phyloP scores from a whole-genome alignment of 23 tunicate species.

The Ascidia mentula region DNA sequence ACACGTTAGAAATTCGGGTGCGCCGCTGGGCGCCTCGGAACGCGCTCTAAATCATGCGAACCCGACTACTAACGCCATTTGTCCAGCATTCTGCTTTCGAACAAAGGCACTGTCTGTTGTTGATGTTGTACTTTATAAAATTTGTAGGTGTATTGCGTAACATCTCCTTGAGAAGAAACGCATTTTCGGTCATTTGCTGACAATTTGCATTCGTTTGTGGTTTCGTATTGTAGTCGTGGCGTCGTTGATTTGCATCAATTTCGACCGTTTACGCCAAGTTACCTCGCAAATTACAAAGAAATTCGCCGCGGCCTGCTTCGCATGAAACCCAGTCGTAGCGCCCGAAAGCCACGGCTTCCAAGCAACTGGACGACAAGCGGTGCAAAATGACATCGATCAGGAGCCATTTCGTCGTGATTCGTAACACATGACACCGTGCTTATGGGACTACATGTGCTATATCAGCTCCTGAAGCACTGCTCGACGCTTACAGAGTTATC shows the following conservation, averaged over 20 bases:
- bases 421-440: neutral
- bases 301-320: neutral
- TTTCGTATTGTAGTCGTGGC: neutral
- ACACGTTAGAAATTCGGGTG: neutral
- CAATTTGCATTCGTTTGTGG: neutral
- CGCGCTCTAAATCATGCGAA: neutral
- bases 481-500: neutral
- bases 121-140: neutral
- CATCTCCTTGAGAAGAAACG: neutral
- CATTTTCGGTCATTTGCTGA: neutral
- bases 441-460: neutral
- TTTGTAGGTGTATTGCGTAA: neutral
- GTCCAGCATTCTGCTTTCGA: neutral
- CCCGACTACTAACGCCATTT: neutral
- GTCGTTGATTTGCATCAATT: neutral
- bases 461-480: neutral
- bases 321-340: neutral
- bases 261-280: neutral
- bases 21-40: neutral
- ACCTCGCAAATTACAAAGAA: neutral
- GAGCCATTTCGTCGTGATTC: neutral
- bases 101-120: neutral
- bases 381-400: neutral
- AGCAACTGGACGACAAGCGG: neutral
- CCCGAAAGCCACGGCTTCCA: neutral